phyloP scores from a whole-genome alignment of 2,888 invertebrate species.

The Pemphredon lugubris region DNA sequence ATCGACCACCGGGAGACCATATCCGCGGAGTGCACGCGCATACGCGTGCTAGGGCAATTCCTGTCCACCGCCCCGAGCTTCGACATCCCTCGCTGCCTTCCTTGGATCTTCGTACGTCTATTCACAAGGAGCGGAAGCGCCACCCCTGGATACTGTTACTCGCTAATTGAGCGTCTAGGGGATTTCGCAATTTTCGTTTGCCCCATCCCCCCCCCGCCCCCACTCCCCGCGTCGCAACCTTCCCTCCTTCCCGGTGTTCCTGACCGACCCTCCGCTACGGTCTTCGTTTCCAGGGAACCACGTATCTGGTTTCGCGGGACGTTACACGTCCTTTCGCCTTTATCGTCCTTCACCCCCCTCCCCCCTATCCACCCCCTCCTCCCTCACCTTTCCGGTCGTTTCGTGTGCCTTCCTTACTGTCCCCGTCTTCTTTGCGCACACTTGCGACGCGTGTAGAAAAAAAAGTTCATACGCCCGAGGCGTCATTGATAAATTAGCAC shows the following conservation, averaged over 20 bases:
- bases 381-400: too few species aligned
- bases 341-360: background rate
- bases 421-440: background rate
- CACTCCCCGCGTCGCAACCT: constrained; percentile 6
- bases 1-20: background rate
- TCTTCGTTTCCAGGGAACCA: background rate
- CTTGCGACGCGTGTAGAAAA: too few species aligned
- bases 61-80: constrained; percentile 32
- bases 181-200: constrained; percentile 65
- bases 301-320: constrained; percentile 8
- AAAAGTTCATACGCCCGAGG: too few species aligned
- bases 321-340: background rate
- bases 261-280: background rate
- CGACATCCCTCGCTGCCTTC: constrained; percentile 13
- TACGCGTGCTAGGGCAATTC: constrained; percentile 33
- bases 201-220: background rate
- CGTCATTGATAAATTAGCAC: too few species aligned
- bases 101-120: constrained; percentile 9
- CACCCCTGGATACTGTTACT: constrained; percentile 63
- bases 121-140: constrained; percentile 13
- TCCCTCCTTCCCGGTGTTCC: background rate
- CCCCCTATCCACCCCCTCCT: too few species aligned
- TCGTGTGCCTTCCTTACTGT: background rate
- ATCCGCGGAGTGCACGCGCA: constrained; percentile 17
- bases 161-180: constrained; percentile 70